Base-by-base conservation (phyloP, 2,797 vertebrate species). In the Microctenopoma stevenorrisi region DNA sequence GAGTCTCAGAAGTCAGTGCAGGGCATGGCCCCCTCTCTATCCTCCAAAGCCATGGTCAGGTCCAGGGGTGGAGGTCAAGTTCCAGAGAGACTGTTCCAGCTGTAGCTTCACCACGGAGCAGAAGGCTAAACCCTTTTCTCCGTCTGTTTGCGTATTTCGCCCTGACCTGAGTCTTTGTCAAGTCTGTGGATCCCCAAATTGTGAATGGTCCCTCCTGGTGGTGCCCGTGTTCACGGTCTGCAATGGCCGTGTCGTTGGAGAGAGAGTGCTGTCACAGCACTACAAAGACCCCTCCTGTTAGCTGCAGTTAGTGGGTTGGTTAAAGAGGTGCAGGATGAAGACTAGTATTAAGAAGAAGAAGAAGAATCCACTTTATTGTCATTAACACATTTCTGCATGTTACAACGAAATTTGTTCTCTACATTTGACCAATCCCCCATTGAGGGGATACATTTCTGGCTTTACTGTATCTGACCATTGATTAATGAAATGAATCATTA, bases 11-110 rank as follows among this genome's bases (percentile, higher is more conserved):
- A 79, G 80, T 74, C 71, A 65, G 71, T 6, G 7, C 50, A 54
- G 77, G 79, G 65, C 70, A 76, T 12, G 30, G 64, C 81, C 72
- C 62, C 51, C 22, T 63, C 59, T 75, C 71, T 55, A 12, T 85
- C 72, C 50, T 72, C 59, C 76, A 60, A 76, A 87, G 73, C 72
- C 71, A 65, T 22, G 76, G 75, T 82, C 83, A 69, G 87, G 79
- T 82, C 73, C 68, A 72, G 79, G 90, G 89, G 90, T 89, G 81
- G 91, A 92, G 94, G 93, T 92, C 90, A 91, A 90, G 89, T 93
- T 56, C 66, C 66, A 79, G 79, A 88, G 79, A 89, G 83, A 84
- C 85, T 69, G 64, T 80, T 87, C 86, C 93, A 94, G 93, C 92
- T 94, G 92, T 61, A 88, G 75, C 71, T 78, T 48, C 10, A 88